phyloP scores from a whole-genome alignment of 2,113 vertebrate species.

The Platichthys stellatus region DNA sequence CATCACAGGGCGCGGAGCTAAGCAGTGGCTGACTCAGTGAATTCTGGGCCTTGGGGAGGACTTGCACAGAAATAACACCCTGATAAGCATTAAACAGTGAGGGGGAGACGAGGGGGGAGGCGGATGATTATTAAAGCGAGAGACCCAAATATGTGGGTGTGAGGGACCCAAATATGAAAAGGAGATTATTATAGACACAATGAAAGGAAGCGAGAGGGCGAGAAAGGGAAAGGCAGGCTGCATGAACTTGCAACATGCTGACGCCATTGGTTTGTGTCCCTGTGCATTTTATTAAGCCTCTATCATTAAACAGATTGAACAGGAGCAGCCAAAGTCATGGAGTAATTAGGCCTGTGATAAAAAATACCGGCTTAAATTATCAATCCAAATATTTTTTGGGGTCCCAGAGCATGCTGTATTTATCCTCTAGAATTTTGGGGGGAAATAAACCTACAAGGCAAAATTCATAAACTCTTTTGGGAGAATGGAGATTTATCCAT shows the following conservation, averaged over 20 bases:
- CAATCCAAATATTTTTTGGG: conserved; percentile 33
- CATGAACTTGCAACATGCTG: conserved; percentile 65
- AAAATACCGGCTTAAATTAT: conserved; percentile 57
- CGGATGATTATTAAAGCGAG: conserved; percentile 62
- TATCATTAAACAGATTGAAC: conserved; percentile 73
- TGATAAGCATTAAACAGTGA: conserved; percentile 70
- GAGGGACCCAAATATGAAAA: conserved; percentile 56
- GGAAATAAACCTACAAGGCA: conserved; percentile 16
- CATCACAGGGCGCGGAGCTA: conserved; percentile 41
- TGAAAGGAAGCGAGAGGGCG: conserved; percentile 22
- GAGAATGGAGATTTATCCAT: conserved; percentile 65
- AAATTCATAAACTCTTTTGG: conserved; percentile 42
- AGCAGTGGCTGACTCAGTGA: conserved; percentile 66
- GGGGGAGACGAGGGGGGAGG: conserved; percentile 29
- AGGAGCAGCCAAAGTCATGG: conserved; percentile 70
- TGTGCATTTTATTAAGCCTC: conserved; percentile 73
- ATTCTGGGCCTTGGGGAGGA: conserved; percentile 54
- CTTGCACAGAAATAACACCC: conserved; percentile 62
- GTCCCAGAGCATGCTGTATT: conserved; percentile 50
- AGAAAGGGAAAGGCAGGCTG: conserved; percentile 20
- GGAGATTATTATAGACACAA: conserved; percentile 61
- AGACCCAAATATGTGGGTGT: conserved; percentile 29
- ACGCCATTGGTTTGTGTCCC: conserved; percentile 73
- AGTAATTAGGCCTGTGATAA: conserved; percentile 74
- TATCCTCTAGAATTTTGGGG: conserved; percentile 44